phyloP scores from a whole-genome alignment of 2,888 invertebrate species.

The Kuschelorhynchus macadamiae region DNA sequence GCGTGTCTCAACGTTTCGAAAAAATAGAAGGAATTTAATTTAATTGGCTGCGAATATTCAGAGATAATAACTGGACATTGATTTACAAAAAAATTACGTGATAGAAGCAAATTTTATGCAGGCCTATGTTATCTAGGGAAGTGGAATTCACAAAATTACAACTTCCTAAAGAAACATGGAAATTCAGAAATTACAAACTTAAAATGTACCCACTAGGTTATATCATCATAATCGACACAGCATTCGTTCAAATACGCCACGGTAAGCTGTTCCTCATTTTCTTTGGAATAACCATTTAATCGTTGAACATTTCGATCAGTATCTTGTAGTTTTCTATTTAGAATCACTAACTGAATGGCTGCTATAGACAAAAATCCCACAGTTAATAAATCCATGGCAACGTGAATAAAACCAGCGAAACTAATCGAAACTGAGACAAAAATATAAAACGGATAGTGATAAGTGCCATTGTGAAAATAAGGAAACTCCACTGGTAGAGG shows the following conservation, averaged over 20 bases:
- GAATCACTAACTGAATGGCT: slow-evolving; percentile 11
- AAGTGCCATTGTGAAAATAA: slow-evolving; percentile 20
- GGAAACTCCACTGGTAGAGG: slow-evolving; percentile 23
- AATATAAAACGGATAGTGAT: slow-evolving; percentile 24
- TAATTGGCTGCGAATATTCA: no score
- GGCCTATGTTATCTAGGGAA: no score
- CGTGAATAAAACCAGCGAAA: not conserved
- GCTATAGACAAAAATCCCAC: slow-evolving; percentile 7
- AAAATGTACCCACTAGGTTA: slow-evolving; percentile 20
- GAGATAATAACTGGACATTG: no score
- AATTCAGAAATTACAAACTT: no score
- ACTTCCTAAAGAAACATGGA: no score
- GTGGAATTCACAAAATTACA: no score
- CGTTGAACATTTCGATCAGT: not conserved
- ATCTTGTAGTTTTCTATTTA: slow-evolving; percentile 15
- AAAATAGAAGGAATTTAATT: no score
- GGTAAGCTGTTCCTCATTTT: not conserved
- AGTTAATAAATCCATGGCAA: slow-evolving; percentile 10
- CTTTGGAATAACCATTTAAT: not conserved
- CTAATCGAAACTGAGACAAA: not conserved
- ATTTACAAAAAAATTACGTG: no score
- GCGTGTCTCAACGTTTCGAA: no score
- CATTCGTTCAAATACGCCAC: slow-evolving; percentile 6
- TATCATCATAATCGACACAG: slow-evolving; percentile 23
- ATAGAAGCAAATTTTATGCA: no score